Evolutionary conservation across 2,113 vertebrate genomes (phyloP).

Genomic region (Rhipidura dahli): DNA sequence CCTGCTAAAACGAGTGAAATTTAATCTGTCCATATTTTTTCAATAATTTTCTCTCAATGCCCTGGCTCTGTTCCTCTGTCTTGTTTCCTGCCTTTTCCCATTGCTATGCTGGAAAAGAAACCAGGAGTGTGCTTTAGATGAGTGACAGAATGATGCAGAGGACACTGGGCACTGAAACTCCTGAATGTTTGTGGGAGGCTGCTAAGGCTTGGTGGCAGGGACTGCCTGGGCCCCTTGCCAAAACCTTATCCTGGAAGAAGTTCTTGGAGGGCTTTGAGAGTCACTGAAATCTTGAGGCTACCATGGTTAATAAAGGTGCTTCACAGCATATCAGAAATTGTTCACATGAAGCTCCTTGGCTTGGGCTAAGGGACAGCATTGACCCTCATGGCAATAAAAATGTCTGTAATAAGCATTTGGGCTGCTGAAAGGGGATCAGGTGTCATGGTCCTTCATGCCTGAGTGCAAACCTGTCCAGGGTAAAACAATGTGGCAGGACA

Average conservation of each 20-base stretch:
- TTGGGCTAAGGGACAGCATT: not conserved
- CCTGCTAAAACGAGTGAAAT: not conserved
- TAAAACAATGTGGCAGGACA: not conserved
- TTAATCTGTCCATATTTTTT: not conserved
- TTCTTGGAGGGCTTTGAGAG: not conserved
- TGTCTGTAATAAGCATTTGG: not conserved
- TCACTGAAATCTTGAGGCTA: not conserved
- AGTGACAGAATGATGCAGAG: not conserved
- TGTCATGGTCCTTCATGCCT: not conserved
- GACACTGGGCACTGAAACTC: not conserved
- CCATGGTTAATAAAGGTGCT: not conserved
- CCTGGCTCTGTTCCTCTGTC: rapidly evolving
- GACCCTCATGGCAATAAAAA: not conserved
- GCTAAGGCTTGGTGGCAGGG: not conserved
- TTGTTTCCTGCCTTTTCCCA: not conserved
- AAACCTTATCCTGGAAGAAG: not conserved
- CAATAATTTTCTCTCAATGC: not conserved
- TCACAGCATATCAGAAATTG: not conserved
- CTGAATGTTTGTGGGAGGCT: not conserved
- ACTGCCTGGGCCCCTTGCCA: not conserved
- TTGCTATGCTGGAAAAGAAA: not conserved
- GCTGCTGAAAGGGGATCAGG: not conserved
- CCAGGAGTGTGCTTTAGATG: not conserved
- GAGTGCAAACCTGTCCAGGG: not conserved
- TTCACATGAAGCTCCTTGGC: not conserved